Percentiles rank a stretch among this genome's conserved stretches.
Evolutionary conservation across 1,140 invertebrate genomes (phyloP).

Genomic region (Nixonia krombeini): DNA sequence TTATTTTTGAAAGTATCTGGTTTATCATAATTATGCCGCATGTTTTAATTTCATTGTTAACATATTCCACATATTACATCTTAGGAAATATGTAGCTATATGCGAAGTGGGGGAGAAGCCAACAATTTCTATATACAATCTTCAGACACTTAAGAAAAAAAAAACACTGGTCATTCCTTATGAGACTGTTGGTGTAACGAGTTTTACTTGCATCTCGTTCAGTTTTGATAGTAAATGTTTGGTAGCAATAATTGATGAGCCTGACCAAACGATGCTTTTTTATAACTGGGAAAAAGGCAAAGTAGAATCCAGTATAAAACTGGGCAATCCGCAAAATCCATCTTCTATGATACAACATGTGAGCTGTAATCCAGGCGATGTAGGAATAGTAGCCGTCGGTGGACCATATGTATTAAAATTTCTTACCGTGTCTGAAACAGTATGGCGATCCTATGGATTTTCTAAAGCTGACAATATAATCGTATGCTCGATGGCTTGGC

Average conservation of each 20-base stretch:
- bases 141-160: conserved; percentile 75
- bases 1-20: no score
- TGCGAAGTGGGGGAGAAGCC: conserved; percentile 73
- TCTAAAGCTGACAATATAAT: conserved; percentile 84
- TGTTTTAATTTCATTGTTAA: no score
- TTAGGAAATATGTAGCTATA: conserved; percentile 74
- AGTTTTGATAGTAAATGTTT: conserved; percentile 85
- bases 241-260: conserved; percentile 82
- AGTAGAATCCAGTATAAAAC: conserved; percentile 81
- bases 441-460: conserved; percentile 87
- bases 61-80: conserved; percentile 20
- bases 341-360: conserved; percentile 71
- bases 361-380: conserved; percentile 83
- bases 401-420: conserved; percentile 83
- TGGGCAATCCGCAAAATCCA: conserved; percentile 76
- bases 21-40: no score
- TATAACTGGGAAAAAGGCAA: conserved; percentile 90
- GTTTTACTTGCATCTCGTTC: conserved; percentile 82
- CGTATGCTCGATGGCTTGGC: conserved; percentile 79
- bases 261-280: conserved; percentile 85
- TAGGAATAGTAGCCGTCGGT: conserved; percentile 80
- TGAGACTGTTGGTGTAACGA: conserved; percentile 63
- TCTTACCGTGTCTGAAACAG: conserved; percentile 83
- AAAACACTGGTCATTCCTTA: conserved; percentile 76
- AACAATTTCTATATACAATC: conserved; percentile 78